These are phyloP conservation scores for Drosophila tripunctata DNA, from an alignment of 2,888 invertebrate genomes.

Conservation along the genomic window DNA sequence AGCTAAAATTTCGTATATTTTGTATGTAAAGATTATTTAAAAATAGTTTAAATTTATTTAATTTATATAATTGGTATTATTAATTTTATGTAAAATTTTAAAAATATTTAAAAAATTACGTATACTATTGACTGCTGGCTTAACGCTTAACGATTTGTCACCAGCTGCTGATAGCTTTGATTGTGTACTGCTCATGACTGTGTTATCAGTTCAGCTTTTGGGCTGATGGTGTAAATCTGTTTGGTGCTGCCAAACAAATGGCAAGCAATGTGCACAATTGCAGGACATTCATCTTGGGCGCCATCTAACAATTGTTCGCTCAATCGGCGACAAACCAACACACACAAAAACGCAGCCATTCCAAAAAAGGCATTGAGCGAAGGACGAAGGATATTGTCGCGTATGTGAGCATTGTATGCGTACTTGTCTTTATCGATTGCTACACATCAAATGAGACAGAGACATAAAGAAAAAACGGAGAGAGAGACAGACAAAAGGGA, in stretches of 20 bases:
- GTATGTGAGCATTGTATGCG: slow-evolving; percentile 27
- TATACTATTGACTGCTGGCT: too few relatives aligned
- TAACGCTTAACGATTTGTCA: slow-evolving; percentile 17
- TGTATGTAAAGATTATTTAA: too few relatives aligned
- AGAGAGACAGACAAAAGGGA: background rate
- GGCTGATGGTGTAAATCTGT: slow-evolving; percentile 50
- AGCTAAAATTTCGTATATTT: too few relatives aligned
- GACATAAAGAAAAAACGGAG: background rate
- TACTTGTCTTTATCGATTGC: slow-evolving; percentile 66
- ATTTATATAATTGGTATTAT: too few relatives aligned
- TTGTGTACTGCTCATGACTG: slow-evolving; percentile 2
- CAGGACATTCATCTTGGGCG: slow-evolving; percentile 71
- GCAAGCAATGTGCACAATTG: slow-evolving; percentile 70
- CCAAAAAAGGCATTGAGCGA: slow-evolving; percentile 10
- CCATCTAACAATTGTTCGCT: slow-evolving; percentile 67
- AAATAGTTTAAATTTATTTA: too few relatives aligned
- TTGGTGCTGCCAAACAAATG: slow-evolving; percentile 63
- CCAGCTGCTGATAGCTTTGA: slow-evolving; percentile 27
- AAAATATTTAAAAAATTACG: too few relatives aligned
- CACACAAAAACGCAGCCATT: slow-evolving; percentile 32
- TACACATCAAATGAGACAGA: slow-evolving; percentile 52
- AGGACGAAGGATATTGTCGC: slow-evolving; percentile 10
- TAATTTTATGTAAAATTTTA: background rate
- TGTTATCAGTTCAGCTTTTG: slow-evolving; percentile 10
- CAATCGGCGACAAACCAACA: slow-evolving; percentile 64